A percentile compares a stretch with the other conserved stretches of the same genome.
phyloP scores from a whole-genome alignment of 2,888 invertebrate species.

The Perdita meconis region DNA sequence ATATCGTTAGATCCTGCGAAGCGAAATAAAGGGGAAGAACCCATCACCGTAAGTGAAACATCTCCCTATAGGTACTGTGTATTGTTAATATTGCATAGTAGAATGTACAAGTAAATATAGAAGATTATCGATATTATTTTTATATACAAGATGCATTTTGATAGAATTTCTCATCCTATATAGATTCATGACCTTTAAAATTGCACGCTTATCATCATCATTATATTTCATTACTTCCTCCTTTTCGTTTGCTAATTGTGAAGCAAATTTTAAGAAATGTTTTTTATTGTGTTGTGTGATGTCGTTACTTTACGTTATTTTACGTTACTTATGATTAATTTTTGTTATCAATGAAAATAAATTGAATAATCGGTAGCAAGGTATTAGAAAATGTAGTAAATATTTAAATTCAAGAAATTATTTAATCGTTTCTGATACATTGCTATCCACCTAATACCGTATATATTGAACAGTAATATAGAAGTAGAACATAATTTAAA shows the following conservation, averaged over 20 bases:
- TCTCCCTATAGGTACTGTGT: background rate
- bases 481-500: constrained; percentile 57
- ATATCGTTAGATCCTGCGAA: constrained; percentile 94
- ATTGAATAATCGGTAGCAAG: constrained; percentile 23
- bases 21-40: constrained; percentile 86
- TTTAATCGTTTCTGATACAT: constrained; percentile 20
- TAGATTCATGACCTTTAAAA: constrained; percentile 7
- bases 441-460: constrained; percentile 39
- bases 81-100: constrained; percentile 18
- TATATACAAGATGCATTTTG: constrained; percentile 23
- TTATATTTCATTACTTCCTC: constrained; percentile 41
- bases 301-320: constrained; percentile 15
- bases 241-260: constrained; percentile 8
- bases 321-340: constrained; percentile 15
- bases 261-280: constrained; percentile 14
- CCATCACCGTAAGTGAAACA: constrained; percentile 86
- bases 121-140: constrained; percentile 10
- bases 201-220: constrained; percentile 63
- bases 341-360: constrained; percentile 8
- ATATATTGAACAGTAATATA: constrained; percentile 52
- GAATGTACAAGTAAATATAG: constrained; percentile 7
- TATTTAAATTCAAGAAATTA: background rate
- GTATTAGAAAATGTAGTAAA: constrained; percentile 28
- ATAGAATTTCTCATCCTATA: constrained; percentile 30
- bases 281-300: constrained; percentile 32